Conservation (phyloP, 2,888 invertebrate genomes). For the Polyommatus icarus region DNA sequence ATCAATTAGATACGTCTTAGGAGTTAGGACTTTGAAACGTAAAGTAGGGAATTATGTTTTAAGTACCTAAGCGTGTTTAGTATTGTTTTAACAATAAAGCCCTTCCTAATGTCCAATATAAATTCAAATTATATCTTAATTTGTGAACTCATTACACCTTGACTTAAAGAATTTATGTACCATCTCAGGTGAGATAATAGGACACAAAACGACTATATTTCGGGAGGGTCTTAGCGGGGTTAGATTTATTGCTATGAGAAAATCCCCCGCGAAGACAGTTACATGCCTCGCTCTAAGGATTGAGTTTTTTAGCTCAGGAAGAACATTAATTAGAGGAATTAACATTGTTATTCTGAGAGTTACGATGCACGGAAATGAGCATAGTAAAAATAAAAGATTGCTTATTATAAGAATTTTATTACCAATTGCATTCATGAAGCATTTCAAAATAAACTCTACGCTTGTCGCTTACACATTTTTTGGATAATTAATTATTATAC, state of each 20-base stretch:
- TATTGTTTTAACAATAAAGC: too few relatives aligned
- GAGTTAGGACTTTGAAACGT: too few relatives aligned
- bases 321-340: not conserved
- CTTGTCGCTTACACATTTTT: not conserved
- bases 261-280: conserved; percentile 32
- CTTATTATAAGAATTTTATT: too few relatives aligned
- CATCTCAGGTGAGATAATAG: conserved; percentile 13
- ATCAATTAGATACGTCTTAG: conserved; percentile 37
- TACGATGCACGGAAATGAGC: not conserved
- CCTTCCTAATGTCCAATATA: not conserved
- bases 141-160: conserved; percentile 17
- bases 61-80: too few relatives aligned
- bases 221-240: conserved; percentile 26
- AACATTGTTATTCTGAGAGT: not conserved
- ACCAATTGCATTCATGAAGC: too few relatives aligned
- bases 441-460: too few relatives aligned
- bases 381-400: not conserved
- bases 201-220: conserved; percentile 31
- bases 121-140: conserved; percentile 1
- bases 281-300: conserved; percentile 1
- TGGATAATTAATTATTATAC: not conserved
- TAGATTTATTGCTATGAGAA: conserved; percentile 31
- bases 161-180: conserved; percentile 35
- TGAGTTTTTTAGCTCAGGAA: not conserved
- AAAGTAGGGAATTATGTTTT: too few relatives aligned